Evolutionary conservation across 1,140 invertebrate genomes (phyloP).

Genomic region (Rhyzopertha dominica): DNA sequence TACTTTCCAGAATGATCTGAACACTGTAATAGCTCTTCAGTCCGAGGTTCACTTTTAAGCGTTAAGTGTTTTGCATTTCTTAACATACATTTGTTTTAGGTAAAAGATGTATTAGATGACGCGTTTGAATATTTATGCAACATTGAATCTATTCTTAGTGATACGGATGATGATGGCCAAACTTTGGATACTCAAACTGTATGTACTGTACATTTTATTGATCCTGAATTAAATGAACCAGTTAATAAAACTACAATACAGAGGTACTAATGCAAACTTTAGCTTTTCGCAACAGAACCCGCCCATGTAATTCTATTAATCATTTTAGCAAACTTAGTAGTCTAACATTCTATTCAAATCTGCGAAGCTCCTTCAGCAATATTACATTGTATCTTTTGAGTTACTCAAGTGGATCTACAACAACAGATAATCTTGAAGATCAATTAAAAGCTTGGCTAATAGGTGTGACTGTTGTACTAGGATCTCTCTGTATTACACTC

Average conservation of each 20-base stretch:
- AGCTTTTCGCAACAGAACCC: not conserved
- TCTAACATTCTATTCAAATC: not conserved
- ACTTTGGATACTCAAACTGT: conserved; percentile 42
- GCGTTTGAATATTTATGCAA: conserved; percentile 49
- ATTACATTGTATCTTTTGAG: conserved; percentile 4
- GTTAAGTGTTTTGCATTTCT: not conserved
- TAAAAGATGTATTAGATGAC: conserved; percentile 44
- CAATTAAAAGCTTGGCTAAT: conserved; percentile 49
- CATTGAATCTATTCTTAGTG: conserved; percentile 49
- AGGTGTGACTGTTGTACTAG: conserved; percentile 48
- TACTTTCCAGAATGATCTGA: conserved; percentile 8
- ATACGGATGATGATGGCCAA: conserved; percentile 33
- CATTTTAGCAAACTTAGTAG: not conserved
- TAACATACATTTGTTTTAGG: conserved; percentile 33
- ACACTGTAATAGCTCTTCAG: not conserved
- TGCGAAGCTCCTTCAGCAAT: not conserved
- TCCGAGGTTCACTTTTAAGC: conserved; percentile 6
- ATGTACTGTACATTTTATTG: conserved; percentile 50
- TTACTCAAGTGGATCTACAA: conserved; percentile 26
- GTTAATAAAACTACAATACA: conserved; percentile 44
- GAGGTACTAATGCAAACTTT: not conserved
- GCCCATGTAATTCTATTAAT: not conserved
- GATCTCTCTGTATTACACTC: conserved; percentile 47
- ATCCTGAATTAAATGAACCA: conserved; percentile 42
- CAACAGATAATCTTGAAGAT: conserved; percentile 31